Percentiles rank a stretch among this genome's conserved stretches.
Evolutionary conservation across 2,113 vertebrate species (phyloP).

Genomic region (Cephalopterus ornatus): DNA sequence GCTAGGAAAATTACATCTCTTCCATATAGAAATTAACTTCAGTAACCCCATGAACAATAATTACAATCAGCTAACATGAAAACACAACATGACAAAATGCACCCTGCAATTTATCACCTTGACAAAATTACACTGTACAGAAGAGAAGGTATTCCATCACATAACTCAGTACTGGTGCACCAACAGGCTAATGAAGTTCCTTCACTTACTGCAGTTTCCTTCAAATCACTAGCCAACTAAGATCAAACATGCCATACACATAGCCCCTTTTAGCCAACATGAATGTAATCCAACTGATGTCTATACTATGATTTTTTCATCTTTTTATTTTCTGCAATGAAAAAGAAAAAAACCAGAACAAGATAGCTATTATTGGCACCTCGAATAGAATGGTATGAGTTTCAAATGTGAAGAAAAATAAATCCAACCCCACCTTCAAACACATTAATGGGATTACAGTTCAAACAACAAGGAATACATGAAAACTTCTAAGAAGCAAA

Average conservation of each 20-base stretch:
- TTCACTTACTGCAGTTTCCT: background rate
- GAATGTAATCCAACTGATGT: background rate
- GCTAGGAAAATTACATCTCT: slow-evolving; percentile 38
- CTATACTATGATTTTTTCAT: background rate
- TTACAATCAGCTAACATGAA: slow-evolving; percentile 36
- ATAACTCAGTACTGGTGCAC: background rate
- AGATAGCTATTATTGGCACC: background rate
- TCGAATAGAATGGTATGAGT: background rate
- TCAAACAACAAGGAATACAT: background rate
- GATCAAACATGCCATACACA: background rate
- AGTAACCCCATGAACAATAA: slow-evolving; percentile 33
- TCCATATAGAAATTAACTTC: slow-evolving; percentile 44
- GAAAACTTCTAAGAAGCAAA: background rate
- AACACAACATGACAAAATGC: background rate
- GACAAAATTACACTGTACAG: background rate
- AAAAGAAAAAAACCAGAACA: background rate
- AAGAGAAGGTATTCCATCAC: background rate
- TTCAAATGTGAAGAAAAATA: background rate
- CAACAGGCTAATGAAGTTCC: background rate
- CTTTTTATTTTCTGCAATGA: background rate
- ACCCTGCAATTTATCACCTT: slow-evolving; percentile 25
- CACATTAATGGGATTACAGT: background rate
- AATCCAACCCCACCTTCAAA: background rate
- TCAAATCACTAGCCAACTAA: background rate
- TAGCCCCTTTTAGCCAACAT: background rate